Evolutionary conservation across 2,797 vertebrate species (phyloP).

Genomic region (Ctenochaetus hawaiiensis): DNA sequence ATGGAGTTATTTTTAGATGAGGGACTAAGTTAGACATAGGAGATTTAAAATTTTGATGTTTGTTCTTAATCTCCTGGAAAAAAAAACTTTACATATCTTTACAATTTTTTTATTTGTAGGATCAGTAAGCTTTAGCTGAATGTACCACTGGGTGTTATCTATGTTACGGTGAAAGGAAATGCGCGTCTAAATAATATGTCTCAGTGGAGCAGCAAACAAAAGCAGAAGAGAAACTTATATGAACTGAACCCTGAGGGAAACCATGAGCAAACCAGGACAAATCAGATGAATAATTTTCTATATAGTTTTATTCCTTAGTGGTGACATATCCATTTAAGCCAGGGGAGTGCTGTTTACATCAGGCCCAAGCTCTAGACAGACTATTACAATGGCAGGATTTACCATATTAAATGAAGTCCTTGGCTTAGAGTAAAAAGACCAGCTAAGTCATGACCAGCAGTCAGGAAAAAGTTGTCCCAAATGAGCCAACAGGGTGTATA

Average conservation of each 20-base stretch:
- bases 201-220: constrained; percentile 44
- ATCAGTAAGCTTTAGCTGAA: constrained; percentile 15
- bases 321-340: constrained; percentile 36
- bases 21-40: not conserved
- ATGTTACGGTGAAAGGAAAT: constrained; percentile 27
- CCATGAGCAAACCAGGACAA: constrained; percentile 31
- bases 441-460: constrained; percentile 19
- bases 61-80: not conserved
- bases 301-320: constrained; percentile 32
- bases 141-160: constrained; percentile 16
- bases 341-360: constrained; percentile 45
- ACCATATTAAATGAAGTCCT: constrained; percentile 25
- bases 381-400: constrained; percentile 48
- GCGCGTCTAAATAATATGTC: constrained; percentile 29
- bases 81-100: constrained; percentile 1
- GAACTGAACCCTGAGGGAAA: constrained; percentile 47
- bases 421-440: constrained; percentile 26
- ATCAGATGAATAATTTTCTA: constrained; percentile 43
- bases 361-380: constrained; percentile 17
- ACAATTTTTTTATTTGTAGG: not conserved
- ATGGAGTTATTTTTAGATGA: constrained; percentile 6
- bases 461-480: constrained; percentile 27
- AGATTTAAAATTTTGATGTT: constrained; percentile 12
- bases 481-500: constrained; percentile 29
- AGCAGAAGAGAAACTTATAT: constrained; percentile 40